Base-by-base conservation (phyloP, 2,113 vertebrate species). In the Pterocles burchelli region DNA sequence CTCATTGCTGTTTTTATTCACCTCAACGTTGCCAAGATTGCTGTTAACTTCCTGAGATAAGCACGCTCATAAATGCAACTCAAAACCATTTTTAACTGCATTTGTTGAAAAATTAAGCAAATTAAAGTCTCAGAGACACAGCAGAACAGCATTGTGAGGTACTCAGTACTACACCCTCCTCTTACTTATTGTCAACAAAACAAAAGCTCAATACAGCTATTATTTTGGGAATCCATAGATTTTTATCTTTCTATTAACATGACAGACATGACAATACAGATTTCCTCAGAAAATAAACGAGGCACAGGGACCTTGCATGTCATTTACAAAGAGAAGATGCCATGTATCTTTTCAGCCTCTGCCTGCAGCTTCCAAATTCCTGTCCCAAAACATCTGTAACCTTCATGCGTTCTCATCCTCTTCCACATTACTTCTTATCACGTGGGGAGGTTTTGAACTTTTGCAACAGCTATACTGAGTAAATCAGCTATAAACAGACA, bases 331-430 rank as follows among this genome's bases (percentile, higher is more conserved):
- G 22, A 87, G 36, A 38, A 88, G 31, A 72, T 48, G 41, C 8
- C 45, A 26, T 36, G 3, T 26, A 84, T 68, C 45, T 70, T 87
- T 55, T 78, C 74, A 82, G 84, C 31, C 68, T 72, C 65, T 78
- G 68, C 10, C 71, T 66, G 31, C 14, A 41, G 48, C 71, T 90
- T 77, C 80, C 73, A 86, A 77, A 80, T 84, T 46, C 71, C 22
- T 19, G 48, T 74, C 51, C 62, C 78, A 36, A 65, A 95, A 81
- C 90, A 84, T 78, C 88, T 87, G 79, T 36, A 96, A 84, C 57
- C 73, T 94, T 84, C 61, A n/a, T 18, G 62, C 1, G 0, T 57
- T 92, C 88, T 80, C 52, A 57, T 74, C 38, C 28, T 72, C 88
- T 61, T 86, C 63, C 65, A 89, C 73, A 58, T 77, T 66, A 63